Conservation (phyloP, 2,888 invertebrate genomes). For the Leucoma salicis region DNA sequence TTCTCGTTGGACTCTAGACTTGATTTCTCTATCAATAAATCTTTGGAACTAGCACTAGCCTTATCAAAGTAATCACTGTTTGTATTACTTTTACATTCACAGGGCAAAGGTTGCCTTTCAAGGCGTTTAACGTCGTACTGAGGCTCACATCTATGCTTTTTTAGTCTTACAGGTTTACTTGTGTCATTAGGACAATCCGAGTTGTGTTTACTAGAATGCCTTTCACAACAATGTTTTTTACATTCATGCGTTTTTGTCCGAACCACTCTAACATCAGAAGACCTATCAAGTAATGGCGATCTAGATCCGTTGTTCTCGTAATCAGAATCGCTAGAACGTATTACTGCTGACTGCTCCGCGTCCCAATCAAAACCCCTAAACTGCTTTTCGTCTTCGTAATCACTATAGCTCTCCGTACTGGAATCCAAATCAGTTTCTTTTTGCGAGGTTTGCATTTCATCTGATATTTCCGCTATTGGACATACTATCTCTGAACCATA, state of each 20-base stretch:
- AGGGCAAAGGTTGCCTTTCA: slow-evolving; percentile 46
- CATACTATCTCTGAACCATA: slow-evolving; percentile 90
- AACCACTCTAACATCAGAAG: slow-evolving; percentile 69
- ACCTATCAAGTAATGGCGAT: slow-evolving; percentile 85
- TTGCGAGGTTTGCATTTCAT: slow-evolving; percentile 87
- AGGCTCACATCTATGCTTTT: slow-evolving; percentile 63
- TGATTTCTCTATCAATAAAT: slow-evolving; percentile 84
- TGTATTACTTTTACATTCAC: slow-evolving; percentile 60
- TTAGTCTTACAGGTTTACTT: slow-evolving; percentile 69
- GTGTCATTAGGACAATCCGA: slow-evolving; percentile 61
- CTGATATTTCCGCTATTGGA: slow-evolving; percentile 92
- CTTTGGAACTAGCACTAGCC: slow-evolving; percentile 87
- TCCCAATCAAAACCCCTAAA: slow-evolving; percentile 78
- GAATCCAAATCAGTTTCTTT: slow-evolving; percentile 84
- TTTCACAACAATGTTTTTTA: slow-evolving; percentile 66
- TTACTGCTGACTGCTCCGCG: slow-evolving; percentile 68
- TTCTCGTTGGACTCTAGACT: slow-evolving; percentile 78
- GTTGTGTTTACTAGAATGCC: slow-evolving; percentile 53
- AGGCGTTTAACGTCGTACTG: slow-evolving; percentile 50
- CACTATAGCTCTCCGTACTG: slow-evolving; percentile 83
- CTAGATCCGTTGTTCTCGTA: slow-evolving; percentile 87
- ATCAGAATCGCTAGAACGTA: slow-evolving; percentile 84
- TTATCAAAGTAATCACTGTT: slow-evolving; percentile 81
- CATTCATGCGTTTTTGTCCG: slow-evolving; percentile 63
- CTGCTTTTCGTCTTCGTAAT: slow-evolving; percentile 83